Conservation (phyloP, 2,113 vertebrate species). For the Grammomys surdaster region DNA sequence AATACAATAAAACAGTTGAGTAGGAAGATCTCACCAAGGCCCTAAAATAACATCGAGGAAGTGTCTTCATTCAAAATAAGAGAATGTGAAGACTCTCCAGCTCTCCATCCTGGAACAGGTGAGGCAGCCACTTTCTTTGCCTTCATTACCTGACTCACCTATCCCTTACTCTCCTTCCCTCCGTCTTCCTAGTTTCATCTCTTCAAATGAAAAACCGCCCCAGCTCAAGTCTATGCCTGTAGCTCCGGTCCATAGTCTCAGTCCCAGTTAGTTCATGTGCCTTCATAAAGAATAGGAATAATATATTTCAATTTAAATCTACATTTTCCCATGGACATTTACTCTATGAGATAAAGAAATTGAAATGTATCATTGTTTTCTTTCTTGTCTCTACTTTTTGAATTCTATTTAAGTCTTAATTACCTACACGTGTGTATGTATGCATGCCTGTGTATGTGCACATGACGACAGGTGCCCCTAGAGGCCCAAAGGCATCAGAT, state of each 20-base stretch:
- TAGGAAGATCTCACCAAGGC: slow-evolving; percentile 25
- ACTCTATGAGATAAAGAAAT: background rate
- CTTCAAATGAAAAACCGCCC: background rate
- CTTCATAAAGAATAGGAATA: background rate
- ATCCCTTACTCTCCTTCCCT: background rate
- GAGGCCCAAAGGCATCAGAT: background rate
- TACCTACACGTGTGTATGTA: background rate
- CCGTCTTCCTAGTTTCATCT: background rate
- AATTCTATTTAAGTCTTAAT: background rate
- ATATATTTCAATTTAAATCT: slow-evolving; percentile 31
- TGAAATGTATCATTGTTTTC: background rate
- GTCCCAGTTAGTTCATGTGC: background rate
- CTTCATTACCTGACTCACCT: background rate
- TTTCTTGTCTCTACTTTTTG: background rate
- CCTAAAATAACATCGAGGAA: slow-evolving; percentile 10
- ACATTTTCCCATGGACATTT: background rate
- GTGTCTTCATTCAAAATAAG: background rate
- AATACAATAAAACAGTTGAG: slow-evolving; percentile 10
- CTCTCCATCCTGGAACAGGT: background rate
- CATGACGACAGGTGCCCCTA: background rate
- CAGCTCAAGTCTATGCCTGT: background rate
- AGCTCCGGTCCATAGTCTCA: background rate
- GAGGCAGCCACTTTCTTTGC: background rate
- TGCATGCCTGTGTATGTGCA: background rate
- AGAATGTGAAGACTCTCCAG: background rate